Percentiles rank a stretch among this genome's conserved stretches.
phyloP scores from a whole-genome alignment of 1,140 invertebrate genomes.

The Ceratina japonica region DNA sequence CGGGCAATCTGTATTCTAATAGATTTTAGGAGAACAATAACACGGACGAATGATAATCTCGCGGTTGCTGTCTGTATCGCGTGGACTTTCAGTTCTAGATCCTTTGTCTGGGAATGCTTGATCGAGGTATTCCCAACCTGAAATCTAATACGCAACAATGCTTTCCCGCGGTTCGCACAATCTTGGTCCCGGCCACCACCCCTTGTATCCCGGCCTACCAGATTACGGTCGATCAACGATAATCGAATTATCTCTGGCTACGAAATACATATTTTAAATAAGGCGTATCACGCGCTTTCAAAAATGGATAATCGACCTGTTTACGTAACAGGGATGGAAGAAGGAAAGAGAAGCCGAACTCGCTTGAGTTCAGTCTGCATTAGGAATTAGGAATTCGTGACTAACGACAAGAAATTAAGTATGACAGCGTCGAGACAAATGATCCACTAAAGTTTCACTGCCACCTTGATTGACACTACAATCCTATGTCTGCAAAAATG shows the following conservation, averaged over 20 bases:
- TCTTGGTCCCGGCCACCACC: slow-evolving; percentile 31
- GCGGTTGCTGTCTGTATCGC: not conserved
- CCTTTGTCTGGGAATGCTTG: slow-evolving; percentile 46
- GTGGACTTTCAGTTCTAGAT: slow-evolving; percentile 16
- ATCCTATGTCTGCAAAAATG: slow-evolving; percentile 38
- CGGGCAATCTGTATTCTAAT: slow-evolving; percentile 9
- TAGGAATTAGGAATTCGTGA: slow-evolving; percentile 14
- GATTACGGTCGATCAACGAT: slow-evolving; percentile 43
- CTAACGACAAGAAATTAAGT: slow-evolving; percentile 24
- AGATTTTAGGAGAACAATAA: slow-evolving; percentile 20
- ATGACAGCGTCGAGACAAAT: slow-evolving; percentile 32
- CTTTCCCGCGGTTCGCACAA: slow-evolving; percentile 36
- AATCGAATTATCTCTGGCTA: slow-evolving; percentile 38
- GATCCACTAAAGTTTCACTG: not conserved
- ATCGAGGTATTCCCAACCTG: slow-evolving; percentile 44
- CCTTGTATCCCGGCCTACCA: not conserved
- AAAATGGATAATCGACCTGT: not conserved
- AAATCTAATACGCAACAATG: slow-evolving; percentile 48
- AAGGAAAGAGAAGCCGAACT: slow-evolving; percentile 3
- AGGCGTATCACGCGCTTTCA: slow-evolving; percentile 2
- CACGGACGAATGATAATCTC: slow-evolving; percentile 9
- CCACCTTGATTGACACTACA: slow-evolving; percentile 33
- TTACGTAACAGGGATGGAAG: slow-evolving; percentile 17
- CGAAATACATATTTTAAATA: slow-evolving; percentile 42
- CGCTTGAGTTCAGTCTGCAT: slow-evolving; percentile 23